Percentiles rank a stretch among this genome's conserved stretches.
These are phyloP conservation scores for Luidia sarsii DNA, from an alignment of 53 echinoderm and acorn worm genomes.

Conservation along the genomic window DNA sequence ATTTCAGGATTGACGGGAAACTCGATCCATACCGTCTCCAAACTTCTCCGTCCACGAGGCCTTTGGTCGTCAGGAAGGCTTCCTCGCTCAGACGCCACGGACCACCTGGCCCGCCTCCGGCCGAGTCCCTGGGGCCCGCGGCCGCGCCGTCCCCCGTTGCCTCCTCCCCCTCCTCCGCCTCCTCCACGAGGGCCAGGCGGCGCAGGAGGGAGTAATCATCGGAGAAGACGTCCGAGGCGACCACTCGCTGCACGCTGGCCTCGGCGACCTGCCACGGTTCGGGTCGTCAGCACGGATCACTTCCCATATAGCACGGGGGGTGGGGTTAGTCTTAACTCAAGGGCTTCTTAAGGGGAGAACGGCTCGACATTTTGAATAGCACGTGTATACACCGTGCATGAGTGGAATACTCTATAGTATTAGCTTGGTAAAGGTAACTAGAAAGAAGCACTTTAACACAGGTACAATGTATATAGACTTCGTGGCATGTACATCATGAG, in stretches of 20 bases:
- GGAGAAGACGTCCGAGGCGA: slow-evolving; percentile 27
- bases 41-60: not conserved
- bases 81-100: slow-evolving; percentile 22
- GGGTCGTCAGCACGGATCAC: too few relatives aligned
- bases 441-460: too few relatives aligned
- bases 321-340: too few relatives aligned
- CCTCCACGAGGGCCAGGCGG: slow-evolving; percentile 32
- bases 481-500: too few relatives aligned
- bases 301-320: too few relatives aligned
- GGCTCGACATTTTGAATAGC: too few relatives aligned
- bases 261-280: slow-evolving; percentile 16
- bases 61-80: slow-evolving; percentile 24
- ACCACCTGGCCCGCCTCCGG: slow-evolving; percentile 20
- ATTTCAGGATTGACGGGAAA: not conserved
- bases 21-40: slow-evolving; percentile 8
- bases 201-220: slow-evolving; percentile 33
- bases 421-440: too few relatives aligned
- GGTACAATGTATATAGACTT: too few relatives aligned
- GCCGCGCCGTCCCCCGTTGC: not conserved
- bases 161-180: slow-evolving; percentile 12
- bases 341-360: too few relatives aligned
- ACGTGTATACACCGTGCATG: too few relatives aligned
- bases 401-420: too few relatives aligned
- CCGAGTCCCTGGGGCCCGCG: too few relatives aligned
- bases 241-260: slow-evolving; percentile 27